Base-by-base conservation (phyloP, 2,797 vertebrate genomes). In the Megaceryle alcyon region DNA sequence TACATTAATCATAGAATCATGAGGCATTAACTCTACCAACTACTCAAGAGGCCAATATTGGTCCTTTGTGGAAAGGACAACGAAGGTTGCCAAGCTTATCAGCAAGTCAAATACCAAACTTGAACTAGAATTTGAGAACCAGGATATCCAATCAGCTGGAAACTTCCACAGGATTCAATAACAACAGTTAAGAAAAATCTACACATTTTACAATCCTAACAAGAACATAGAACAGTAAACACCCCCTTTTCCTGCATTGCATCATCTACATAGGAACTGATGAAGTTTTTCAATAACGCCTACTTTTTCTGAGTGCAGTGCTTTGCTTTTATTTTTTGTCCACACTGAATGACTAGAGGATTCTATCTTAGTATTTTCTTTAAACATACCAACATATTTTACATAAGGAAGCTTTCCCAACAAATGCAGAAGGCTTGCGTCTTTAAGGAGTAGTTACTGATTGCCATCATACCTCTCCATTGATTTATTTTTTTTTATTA, bases 11-110 rank as follows among this genome's bases (percentile, higher is more conserved):
- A 16, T 77, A 31, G 76, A 93, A 88, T 82, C 84, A 75, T 49
- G 60, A 87, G 70, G 26, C 75, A 92, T 78, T 97, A 87, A 87
- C 77, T 92, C 71, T 35, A 41, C 43, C 71, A 76, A 77, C 66
- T 72, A 66, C 64, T 70, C 53, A 14, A 79, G 86, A 88, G 68
- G 49, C 43, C n/a, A 29, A 18, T 92, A 88, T 76, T 88, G 91
- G 63, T 86, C 46, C 26, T 76, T 53, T 70, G 35, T 63, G 51
- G 11, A 39, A 88, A 94, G 44, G 72, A 82, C 56, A 77, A 17
- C 14, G 44, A 73, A 93, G 44, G 43, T 79, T 93, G 23, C 59
- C 73, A 92, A 66, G 63, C 14, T 93, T 68, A 87, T 80, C 82
- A 89, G 41, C n/a, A 65, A 82, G 53, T 65, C 25, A 54, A 60